Base-by-base conservation (phyloP, 2,797 vertebrate genomes). In the Leptatherina wallacei region DNA sequence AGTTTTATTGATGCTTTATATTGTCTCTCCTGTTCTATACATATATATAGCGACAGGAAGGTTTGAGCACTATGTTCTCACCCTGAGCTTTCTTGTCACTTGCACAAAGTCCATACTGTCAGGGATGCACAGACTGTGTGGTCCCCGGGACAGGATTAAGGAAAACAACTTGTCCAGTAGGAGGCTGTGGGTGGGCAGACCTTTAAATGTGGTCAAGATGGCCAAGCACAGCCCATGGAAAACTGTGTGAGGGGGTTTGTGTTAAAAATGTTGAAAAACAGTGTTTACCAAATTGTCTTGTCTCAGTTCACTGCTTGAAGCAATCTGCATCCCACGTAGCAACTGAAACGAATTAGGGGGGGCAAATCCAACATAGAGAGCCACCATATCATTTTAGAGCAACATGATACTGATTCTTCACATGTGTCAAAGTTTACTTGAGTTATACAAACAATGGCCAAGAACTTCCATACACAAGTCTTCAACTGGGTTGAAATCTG, bases 161-260 rank as follows among this genome's bases (percentile, higher is more conserved):
- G 64, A 24, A 66, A 57, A 33, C 65, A 62, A 22, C 69, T 44
- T 47, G 73, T 36, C 57, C 42, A 68, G 57, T 71, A 57, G 55
- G 54, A 52, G 69, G 30, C 55, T 58, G 70, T 86, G 61, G 75
- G 80, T 20, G 69, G 61, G 60, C 64, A 61, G 58, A 61, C 57
- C 67, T 52, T 47, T 67, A 72, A 83, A 82, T 72, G 65, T 75
- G 80, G 78, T 75, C 70, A 73, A 68, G 56, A 71, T 71, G 73
- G 18, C 36, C 65, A 58, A 70, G 65, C 54, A 24, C 10, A 2
- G 14, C 35, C 32, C 58, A 6, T 18, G 36, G 57, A 62, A 61
- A 68, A 52, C 24, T 57, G n/a, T 40, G n/a, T 29, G 22, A 8
- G 38, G 42, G 73, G 77, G 47, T 82, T 70, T 64, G 60, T 78